Conservation (phyloP, 1,140 invertebrate species). For the Plutomurus gul region DNA sequence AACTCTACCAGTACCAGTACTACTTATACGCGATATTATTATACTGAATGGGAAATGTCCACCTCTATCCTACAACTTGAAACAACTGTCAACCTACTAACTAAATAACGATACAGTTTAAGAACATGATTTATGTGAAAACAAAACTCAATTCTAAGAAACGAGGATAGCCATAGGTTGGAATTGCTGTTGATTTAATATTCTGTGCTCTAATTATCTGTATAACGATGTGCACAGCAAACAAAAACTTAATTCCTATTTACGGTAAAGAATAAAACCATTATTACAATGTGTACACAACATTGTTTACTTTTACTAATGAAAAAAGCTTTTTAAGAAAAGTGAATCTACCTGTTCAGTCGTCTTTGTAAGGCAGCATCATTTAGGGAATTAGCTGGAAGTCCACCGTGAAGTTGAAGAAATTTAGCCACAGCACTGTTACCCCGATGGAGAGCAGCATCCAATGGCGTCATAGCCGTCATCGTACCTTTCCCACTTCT, state of each 20-base stretch:
- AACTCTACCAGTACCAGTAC: too few relatives aligned
- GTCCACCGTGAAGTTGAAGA: conserved; percentile 85
- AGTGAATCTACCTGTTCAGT: conserved; percentile 42
- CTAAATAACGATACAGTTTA: too few relatives aligned
- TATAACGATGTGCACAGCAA: too few relatives aligned
- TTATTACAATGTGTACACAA: background rate
- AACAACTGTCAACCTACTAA: too few relatives aligned
- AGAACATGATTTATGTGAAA: too few relatives aligned
- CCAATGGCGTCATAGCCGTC: conserved; percentile 79
- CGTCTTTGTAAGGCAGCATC: conserved; percentile 52
- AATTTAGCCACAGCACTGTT: conserved; percentile 88
- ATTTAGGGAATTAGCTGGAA: conserved; percentile 72
- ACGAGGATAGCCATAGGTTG: too few relatives aligned
- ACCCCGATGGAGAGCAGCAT: conserved; percentile 85
- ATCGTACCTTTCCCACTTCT: conserved; percentile 77
- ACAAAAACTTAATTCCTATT: too few relatives aligned
- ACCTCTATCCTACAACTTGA: too few relatives aligned
- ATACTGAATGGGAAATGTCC: background rate
- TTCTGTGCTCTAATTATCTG: too few relatives aligned
- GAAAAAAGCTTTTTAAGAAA: background rate
- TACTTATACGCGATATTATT: background rate
- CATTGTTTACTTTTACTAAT: background rate
- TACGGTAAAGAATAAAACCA: too few relatives aligned
- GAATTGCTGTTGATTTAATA: too few relatives aligned
- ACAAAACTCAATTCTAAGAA: too few relatives aligned